Percentiles rank a stretch among this genome's conserved stretches.
Evolutionary conservation across 2,113 vertebrate species (phyloP).

Genomic region (Camelus bactrianus): DNA sequence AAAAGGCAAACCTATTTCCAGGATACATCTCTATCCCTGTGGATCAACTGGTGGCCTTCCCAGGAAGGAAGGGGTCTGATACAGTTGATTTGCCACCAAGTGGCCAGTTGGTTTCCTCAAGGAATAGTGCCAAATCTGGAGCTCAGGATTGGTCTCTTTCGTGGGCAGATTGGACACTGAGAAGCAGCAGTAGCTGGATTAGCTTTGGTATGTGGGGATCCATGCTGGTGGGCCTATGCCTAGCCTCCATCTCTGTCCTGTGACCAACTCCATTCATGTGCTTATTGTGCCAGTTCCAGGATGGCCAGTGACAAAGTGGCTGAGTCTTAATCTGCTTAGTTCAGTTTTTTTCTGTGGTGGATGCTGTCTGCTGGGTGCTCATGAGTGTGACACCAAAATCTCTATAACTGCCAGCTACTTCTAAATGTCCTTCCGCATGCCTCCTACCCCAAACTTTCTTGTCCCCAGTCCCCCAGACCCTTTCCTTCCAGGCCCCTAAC

Average conservation of each 20-base stretch:
- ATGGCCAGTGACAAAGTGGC: not conserved
- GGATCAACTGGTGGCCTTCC: not conserved
- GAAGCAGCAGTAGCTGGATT: not conserved
- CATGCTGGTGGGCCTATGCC: not conserved
- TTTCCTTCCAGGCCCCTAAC: not conserved
- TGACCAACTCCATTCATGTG: not conserved
- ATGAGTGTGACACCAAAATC: not conserved
- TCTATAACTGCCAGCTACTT: not conserved
- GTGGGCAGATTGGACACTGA: not conserved
- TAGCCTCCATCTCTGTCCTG: not conserved
- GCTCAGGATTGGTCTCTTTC: not conserved
- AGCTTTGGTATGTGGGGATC: not conserved
- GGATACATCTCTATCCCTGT: not conserved
- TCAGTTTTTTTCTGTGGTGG: not conserved
- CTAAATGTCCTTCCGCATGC: not conserved
- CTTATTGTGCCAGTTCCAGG: not conserved
- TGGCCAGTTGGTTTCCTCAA: not conserved
- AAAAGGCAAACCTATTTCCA: not conserved
- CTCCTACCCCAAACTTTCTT: not conserved
- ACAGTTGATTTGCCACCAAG: not conserved
- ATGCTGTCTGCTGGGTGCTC: not conserved
- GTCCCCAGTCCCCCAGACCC: not conserved
- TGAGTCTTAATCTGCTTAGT: not conserved
- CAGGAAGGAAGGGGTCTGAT: not conserved
- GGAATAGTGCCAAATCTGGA: not conserved